Percentiles rank a stretch among this genome's conserved stretches.
Evolutionary conservation across 1,140 invertebrate species (phyloP).

Genomic region (Hydropsyche tenuis): DNA sequence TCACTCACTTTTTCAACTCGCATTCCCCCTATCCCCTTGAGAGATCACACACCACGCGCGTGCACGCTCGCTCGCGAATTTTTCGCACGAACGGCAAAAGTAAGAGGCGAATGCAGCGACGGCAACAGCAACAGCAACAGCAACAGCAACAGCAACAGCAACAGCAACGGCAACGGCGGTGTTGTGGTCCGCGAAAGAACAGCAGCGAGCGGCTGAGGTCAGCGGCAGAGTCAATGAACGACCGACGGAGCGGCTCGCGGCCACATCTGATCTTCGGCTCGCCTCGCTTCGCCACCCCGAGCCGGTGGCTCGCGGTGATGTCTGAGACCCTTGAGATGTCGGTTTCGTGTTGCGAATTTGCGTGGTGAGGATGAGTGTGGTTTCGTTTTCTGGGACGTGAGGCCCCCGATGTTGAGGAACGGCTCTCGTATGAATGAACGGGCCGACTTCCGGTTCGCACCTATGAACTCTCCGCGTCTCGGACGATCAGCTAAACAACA

Average conservation of each 20-base stretch:
- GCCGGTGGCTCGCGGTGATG: neutral
- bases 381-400: neutral
- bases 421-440: neutral
- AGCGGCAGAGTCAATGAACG: constrained; percentile 32
- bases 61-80: neutral
- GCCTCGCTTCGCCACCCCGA: constrained; percentile 7
- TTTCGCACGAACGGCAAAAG: neutral
- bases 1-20: too few species aligned
- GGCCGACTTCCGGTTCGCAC: too few species aligned
- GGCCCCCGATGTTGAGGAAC: too few species aligned
- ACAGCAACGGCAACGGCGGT: neutral
- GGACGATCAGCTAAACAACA: neutral
- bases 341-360: too few species aligned
- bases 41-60: too few species aligned
- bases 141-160: too few species aligned
- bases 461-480: neutral
- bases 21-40: too few species aligned
- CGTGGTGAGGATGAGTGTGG: too few species aligned
- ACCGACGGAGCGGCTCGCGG: constrained; percentile 21
- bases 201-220: constrained; percentile 28
- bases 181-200: constrained; percentile 23
- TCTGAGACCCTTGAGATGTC: too few species aligned
- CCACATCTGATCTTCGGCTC: constrained; percentile 25
- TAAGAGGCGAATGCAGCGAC: too few species aligned
- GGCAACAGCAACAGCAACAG: too few species aligned